These are phyloP conservation scores for Byasa hedistus DNA, from an alignment of 2,888 invertebrate genomes.

Conservation along the genomic window DNA sequence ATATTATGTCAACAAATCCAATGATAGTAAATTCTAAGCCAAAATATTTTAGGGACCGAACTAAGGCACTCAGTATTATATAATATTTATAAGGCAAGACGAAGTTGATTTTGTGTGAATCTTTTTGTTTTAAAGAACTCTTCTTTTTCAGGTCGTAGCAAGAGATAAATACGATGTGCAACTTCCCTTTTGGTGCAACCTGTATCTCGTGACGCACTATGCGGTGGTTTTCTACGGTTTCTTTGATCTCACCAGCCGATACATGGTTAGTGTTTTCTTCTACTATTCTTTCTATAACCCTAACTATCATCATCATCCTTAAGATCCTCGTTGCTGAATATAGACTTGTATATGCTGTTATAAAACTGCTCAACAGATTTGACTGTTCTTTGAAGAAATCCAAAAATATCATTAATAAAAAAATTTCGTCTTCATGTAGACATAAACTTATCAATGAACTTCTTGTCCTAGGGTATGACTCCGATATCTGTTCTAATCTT, in stretches of 20 bases:
- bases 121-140: background rate
- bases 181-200: slow-evolving; percentile 83
- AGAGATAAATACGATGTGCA: slow-evolving; percentile 84
- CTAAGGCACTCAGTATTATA: too few relatives aligned
- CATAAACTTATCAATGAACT: background rate
- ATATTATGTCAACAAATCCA: too few relatives aligned
- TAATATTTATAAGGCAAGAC: too few relatives aligned
- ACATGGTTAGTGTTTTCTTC: slow-evolving; percentile 79
- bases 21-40: too few relatives aligned
- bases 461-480: slow-evolving; percentile 78
- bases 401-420: too few relatives aligned
- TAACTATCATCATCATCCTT: too few relatives aligned
- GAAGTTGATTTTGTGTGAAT: too few relatives aligned
- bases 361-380: background rate
- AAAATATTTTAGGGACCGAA: too few relatives aligned
- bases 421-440: background rate
- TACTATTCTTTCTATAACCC: too few relatives aligned
- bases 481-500: slow-evolving; percentile 79
- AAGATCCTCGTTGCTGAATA: background rate
- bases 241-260: slow-evolving; percentile 81
- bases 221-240: slow-evolving; percentile 82
- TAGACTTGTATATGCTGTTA: background rate
- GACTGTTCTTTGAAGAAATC: too few relatives aligned
- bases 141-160: slow-evolving; percentile 75
- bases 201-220: slow-evolving; percentile 85